A percentile compares a stretch with the other conserved stretches of the same genome.
Conservation (phyloP, 2,888 invertebrate species). For the Limnephilus auricula region DNA sequence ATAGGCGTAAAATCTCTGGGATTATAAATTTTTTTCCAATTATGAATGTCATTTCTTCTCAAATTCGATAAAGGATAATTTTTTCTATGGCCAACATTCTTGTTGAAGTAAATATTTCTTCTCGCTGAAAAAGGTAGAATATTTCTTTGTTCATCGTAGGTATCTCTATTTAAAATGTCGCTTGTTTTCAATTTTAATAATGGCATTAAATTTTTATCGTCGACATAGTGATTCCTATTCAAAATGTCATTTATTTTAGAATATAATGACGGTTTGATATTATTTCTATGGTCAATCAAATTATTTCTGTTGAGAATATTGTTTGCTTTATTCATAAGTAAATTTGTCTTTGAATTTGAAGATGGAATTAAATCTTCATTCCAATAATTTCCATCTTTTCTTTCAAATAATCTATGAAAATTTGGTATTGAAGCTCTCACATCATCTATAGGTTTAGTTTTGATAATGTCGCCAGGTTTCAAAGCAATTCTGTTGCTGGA, state of each 20-base stretch:
- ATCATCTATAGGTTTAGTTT: not conserved
- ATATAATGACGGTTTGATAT: not conserved
- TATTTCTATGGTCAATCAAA: not conserved
- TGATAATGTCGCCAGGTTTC: not conserved
- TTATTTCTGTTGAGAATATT: not conserved
- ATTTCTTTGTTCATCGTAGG: not conserved
- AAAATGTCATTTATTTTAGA: not conserved
- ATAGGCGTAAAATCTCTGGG: not conserved
- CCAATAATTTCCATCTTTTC: no score
- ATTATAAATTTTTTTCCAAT: not conserved
- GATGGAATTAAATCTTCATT: no score
- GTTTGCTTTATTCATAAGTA: not conserved
- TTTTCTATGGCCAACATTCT: not conserved
- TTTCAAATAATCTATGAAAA: not conserved
- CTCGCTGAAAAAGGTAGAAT: not conserved
- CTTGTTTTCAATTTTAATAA: not conserved
- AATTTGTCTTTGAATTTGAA: no score
- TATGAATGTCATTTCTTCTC: not conserved
- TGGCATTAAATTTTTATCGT: not conserved
- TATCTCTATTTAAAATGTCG: not conserved
- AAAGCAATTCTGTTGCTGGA: not conserved
- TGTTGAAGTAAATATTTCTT: not conserved
- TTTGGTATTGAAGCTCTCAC: not conserved
- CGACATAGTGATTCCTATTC: not conserved
- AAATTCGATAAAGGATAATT: not conserved